Evolutionary conservation across 2,797 vertebrate species (phyloP), one percentile per base, ranked within the genome.

Genomic region (Acanthopagrus latus): DNA sequence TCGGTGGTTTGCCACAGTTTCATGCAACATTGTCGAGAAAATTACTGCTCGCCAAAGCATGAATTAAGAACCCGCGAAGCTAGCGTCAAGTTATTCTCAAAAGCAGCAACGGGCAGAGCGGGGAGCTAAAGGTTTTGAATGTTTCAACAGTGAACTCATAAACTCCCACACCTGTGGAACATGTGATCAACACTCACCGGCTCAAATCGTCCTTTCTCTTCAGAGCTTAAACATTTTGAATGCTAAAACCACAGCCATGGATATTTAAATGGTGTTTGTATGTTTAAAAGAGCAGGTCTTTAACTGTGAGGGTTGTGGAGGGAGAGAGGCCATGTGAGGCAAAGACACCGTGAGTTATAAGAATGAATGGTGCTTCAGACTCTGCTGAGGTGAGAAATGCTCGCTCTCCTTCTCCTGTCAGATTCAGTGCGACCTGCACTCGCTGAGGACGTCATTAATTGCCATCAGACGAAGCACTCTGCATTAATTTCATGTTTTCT

Each of bases 1-100:
- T 44, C 46, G 6, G 72, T 46, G 80, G 74, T 70, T 78, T 48
- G 55, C 80, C 78, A 72, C 74, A 63, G 59, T 57, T 86, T 75
- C 16, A 65, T 64, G 71, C 63, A 50, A 77, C 60, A 60, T 17
- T 76, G 65, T 79, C 44, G 14, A 46, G 62, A 60, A 75, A 77
- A 57, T 78, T 64, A 47, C 60, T 66, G 52, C 63, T 76, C 17
- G 3, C 50, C 64, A 18, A 62, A 54, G 44, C 60, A 43, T 41
- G 11, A 64, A 83, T 69, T 73, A 70, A 64, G 1, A 74, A 60
- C 48, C 48, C 4, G 25, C 46, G 14, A 58, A 65, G 47, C 50
- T 41, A 44, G 47, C 27, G 50, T 76, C 4, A 72, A 74, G 63
- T 69, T 71, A 52, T 71, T 74, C 76, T 83, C 14, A 80, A 74